Evolutionary conservation across 2,888 invertebrate species (phyloP), one percentile per base, ranked within the genome.

Genomic region (Lottia scabra): DNA sequence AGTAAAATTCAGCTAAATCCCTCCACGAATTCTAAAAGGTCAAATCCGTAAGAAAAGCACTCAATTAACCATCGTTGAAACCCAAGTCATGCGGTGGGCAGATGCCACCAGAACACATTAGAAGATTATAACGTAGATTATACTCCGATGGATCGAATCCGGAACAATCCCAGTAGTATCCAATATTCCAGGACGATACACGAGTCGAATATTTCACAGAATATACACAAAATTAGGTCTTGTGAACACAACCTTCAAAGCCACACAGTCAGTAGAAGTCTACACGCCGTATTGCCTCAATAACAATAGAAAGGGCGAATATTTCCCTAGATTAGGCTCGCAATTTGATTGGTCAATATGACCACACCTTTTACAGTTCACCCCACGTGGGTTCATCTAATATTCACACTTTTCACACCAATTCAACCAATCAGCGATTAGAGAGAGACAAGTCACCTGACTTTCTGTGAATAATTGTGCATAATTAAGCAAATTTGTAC

Each of bases 341-440:
- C 63, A 67, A 23, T 56, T 19, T 16, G 56, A 56, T 56, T 56
- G 56, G 56, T 23, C 44, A 56, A 44, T 46, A 62, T 66, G 62
- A 71, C 73, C 70, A 65, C 71, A 78, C 74, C 79, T 77, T 69
- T 76, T 71, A 77, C 75, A 79, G 71, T 72, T 23, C 19, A 81
- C 81, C 81, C 83, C 84, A 87, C 86, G 87, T 87, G 86, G 83
- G 81, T 78, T 84, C 75, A 79, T 82, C 80, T 78, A 70, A 67
- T 82, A 83, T 83, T 82, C 76, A 79, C 83, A 75, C 69, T 75
- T 66, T 64, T 48, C 44, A 63, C 44, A 45, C 64, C 27, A 30
- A 3, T 13, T 63, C 13, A 64, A 27, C 79, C 79, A 79, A 79
- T 79, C 45, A 45, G 43, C 63, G 27, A 12, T 5, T 46, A 12